A percentile compares a stretch with the other conserved stretches of the same genome.
phyloP scores from a whole-genome alignment of 2,888 invertebrate genomes.

The Mythimna albipuncta region DNA sequence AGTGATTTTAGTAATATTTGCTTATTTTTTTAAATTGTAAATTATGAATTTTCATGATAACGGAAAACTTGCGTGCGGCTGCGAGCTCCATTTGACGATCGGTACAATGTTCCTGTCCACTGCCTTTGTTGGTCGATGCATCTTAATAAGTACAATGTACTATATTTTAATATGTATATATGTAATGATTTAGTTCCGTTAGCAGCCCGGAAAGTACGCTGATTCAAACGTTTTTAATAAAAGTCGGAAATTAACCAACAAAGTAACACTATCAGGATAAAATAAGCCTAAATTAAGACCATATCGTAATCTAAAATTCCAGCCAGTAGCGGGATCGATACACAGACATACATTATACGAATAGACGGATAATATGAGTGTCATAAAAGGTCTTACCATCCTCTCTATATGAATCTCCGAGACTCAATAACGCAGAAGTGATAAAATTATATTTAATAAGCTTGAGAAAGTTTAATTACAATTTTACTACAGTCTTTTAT shows the following conservation, averaged over 20 bases:
- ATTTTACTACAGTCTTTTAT: constrained; percentile 16
- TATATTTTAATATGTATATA: background rate
- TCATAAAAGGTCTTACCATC: background rate
- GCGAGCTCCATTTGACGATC: constrained; percentile 41
- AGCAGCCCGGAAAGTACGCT: background rate
- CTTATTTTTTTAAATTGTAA: constrained; percentile 1
- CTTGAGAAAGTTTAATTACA: constrained; percentile 3
- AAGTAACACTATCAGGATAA: no score
- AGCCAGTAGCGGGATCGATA: no score
- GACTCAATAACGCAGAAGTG: background rate
- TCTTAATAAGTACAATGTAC: constrained; percentile 33
- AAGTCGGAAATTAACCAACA: no score
- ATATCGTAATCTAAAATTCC: no score
- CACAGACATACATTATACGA: no score
- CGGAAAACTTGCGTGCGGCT: constrained; percentile 32
- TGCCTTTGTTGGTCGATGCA: constrained; percentile 50
- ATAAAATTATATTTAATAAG: constrained; percentile 25
- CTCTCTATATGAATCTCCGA: constrained; percentile 1
- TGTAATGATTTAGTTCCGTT: constrained; percentile 1
- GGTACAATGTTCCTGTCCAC: constrained; percentile 44
- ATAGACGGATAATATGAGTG: background rate
- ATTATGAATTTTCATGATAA: constrained; percentile 19
- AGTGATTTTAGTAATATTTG: background rate
- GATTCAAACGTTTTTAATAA: constrained; percentile 3
- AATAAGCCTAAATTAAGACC: no score